Conservation (phyloP, 2,797 vertebrate genomes). For the Natrix natrix region DNA sequence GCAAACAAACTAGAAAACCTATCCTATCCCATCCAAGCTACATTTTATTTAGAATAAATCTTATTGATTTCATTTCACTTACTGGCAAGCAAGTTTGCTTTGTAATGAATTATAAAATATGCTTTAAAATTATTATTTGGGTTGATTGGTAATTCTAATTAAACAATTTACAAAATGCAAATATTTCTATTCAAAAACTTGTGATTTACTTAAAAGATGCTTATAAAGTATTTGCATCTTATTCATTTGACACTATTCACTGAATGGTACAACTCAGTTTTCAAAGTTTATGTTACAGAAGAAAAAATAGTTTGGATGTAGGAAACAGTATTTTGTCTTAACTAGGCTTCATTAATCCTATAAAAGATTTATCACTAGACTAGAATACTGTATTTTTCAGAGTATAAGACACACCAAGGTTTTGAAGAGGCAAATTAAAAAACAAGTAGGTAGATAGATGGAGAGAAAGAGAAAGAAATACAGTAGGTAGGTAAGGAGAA, state of each 20-base stretch:
- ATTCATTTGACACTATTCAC: slow-evolving; percentile 26
- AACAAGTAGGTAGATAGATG: too few relatives aligned
- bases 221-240: slow-evolving; percentile 42
- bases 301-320: background rate
- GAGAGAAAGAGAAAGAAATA: too few relatives aligned
- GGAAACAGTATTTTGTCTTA: background rate
- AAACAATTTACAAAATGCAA: slow-evolving; percentile 35
- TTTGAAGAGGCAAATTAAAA: too few relatives aligned
- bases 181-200: background rate
- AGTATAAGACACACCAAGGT: too few relatives aligned
- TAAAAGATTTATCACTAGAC: background rate
- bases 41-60: background rate
- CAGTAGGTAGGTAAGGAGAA: too few relatives aligned
- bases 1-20: background rate
- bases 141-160: slow-evolving; percentile 26
- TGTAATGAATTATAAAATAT: background rate
- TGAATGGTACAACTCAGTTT: background rate
- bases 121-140: slow-evolving; percentile 4
- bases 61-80: background rate
- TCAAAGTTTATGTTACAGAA: background rate
- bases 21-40: background rate
- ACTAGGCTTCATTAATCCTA: background rate
- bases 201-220: background rate
- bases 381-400: background rate
- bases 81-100: background rate